Evolutionary conservation across 2,113 vertebrate species (phyloP).

Genomic region (Sterna hirundo): DNA sequence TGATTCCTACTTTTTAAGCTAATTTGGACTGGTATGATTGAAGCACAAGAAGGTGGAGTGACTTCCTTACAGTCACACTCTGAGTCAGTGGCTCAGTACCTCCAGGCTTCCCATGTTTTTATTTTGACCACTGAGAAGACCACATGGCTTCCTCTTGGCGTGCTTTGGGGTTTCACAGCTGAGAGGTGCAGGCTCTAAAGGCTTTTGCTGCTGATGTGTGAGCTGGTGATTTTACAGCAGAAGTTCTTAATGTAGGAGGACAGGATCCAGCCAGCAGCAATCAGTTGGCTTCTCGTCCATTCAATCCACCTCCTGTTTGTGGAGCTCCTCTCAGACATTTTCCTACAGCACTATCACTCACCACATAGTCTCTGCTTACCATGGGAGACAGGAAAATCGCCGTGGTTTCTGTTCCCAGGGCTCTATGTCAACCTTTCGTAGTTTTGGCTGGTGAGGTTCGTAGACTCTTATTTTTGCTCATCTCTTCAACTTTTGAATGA

Average conservation of each 20-base stretch:
- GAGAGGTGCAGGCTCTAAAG: background rate
- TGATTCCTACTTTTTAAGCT: constrained; percentile 6
- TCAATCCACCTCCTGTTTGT: constrained; percentile 4
- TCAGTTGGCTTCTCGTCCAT: background rate
- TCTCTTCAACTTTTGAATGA: constrained; percentile 35
- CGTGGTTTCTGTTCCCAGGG: constrained; percentile 56
- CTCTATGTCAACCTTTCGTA: constrained; percentile 33
- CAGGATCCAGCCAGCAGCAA: background rate
- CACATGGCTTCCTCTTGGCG: background rate
- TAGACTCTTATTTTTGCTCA: constrained; percentile 34
- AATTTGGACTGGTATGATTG: background rate
- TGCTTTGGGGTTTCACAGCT: background rate
- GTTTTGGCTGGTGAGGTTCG: constrained; percentile 7
- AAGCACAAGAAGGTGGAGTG: constrained; percentile 30
- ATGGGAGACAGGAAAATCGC: constrained; percentile 45
- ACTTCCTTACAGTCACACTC: constrained; percentile 28
- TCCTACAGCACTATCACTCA: background rate
- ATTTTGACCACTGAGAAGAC: constrained; percentile 16
- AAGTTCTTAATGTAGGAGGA: background rate
- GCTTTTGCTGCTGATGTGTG: background rate
- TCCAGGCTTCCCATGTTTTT: constrained; percentile 18
- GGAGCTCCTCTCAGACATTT: constrained; percentile 1
- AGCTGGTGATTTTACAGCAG: background rate
- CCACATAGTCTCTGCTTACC: constrained; percentile 46
- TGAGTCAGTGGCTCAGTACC: constrained; percentile 35